These are phyloP conservation scores for Trissolcus brochymenae DNA, from an alignment of 2,888 invertebrate genomes.

Conservation along the genomic window DNA sequence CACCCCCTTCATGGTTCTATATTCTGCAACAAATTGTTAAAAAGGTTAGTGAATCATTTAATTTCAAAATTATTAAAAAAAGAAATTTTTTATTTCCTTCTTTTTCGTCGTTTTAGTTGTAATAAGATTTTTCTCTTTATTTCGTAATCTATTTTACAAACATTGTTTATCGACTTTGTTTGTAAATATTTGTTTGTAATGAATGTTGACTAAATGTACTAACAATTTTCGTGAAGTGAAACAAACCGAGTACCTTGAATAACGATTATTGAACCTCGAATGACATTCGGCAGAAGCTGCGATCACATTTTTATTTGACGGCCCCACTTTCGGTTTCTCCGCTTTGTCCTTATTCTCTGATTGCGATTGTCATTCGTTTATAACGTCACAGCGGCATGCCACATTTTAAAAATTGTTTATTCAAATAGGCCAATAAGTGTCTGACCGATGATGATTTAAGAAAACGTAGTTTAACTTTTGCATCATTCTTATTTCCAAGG, in stretches of 20 bases:
- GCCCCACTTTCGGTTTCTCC: conserved; percentile 30
- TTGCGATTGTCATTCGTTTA: conserved; percentile 5
- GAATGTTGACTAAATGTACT: too few species aligned
- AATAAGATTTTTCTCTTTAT: neutral
- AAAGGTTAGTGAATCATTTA: neutral
- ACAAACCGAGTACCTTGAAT: conserved; percentile 38
- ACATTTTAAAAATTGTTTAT: conserved; percentile 9
- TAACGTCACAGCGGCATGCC: neutral
- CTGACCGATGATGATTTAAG: neutral
- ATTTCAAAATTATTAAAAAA: neutral
- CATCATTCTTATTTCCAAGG: too few species aligned
- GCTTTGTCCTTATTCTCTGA: conserved; percentile 35
- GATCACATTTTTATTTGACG: conserved; percentile 37
- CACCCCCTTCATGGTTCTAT: conserved; percentile 22
- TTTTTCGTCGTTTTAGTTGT: neutral
- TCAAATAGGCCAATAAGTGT: conserved; percentile 1
- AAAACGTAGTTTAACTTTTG: neutral
- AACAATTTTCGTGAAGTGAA: neutral
- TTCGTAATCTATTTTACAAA: too few species aligned
- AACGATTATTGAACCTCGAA: conserved; percentile 47
- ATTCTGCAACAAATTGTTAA: conserved; percentile 12
- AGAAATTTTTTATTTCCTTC: too few species aligned
- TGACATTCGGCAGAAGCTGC: conserved; percentile 36
- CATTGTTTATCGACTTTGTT: neutral
- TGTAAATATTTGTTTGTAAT: neutral